Percentiles rank a stretch among this genome's conserved stretches.
Conservation (phyloP, 2,113 vertebrate genomes). For the Turnix velox region DNA sequence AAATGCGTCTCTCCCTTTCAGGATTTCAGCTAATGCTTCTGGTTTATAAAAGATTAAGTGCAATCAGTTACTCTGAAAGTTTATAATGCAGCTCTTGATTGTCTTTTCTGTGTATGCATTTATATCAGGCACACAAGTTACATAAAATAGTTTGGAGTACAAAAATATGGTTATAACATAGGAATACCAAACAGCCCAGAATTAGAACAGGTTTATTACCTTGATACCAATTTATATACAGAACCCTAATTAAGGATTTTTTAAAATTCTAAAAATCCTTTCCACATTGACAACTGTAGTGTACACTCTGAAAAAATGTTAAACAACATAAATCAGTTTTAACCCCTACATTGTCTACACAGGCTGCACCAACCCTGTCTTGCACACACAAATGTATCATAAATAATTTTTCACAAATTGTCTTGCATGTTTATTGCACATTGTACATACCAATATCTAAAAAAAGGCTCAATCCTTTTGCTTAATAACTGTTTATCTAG, state of each 20-base stretch:
- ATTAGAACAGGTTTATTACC: conserved; percentile 74
- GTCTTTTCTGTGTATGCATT: conserved; percentile 32
- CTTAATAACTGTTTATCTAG: conserved; percentile 11
- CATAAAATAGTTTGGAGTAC: conserved; percentile 67
- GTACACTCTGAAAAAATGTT: conserved; percentile 57
- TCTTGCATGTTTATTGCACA: conserved; percentile 72
- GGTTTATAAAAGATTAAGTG: conserved; percentile 64
- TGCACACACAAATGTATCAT: conserved; percentile 71
- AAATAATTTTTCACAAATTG: conserved; percentile 76
- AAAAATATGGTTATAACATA: conserved; percentile 75
- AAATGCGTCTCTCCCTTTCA: conserved; percentile 34
- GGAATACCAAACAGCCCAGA: conserved; percentile 70
- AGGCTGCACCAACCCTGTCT: conserved; percentile 59
- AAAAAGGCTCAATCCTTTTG: conserved; percentile 25
- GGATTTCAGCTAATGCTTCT: conserved; percentile 37
- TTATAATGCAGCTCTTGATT: conserved; percentile 34
- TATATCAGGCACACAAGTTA: conserved; percentile 49
- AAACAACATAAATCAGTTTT: conserved; percentile 47
- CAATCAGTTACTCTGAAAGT: conserved; percentile 56
- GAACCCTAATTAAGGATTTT: conserved; percentile 45
- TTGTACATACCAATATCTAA: conserved; percentile 56
- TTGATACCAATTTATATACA: conserved; percentile 72
- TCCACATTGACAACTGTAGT: conserved; percentile 56
- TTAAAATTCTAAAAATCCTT: conserved; percentile 41
- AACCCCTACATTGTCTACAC: conserved; percentile 52